Percentiles rank a stretch among this genome's conserved stretches.
These are phyloP conservation scores for Scaptomyza flava DNA, from an alignment of 2,888 invertebrate genomes.

Conservation along the genomic window DNA sequence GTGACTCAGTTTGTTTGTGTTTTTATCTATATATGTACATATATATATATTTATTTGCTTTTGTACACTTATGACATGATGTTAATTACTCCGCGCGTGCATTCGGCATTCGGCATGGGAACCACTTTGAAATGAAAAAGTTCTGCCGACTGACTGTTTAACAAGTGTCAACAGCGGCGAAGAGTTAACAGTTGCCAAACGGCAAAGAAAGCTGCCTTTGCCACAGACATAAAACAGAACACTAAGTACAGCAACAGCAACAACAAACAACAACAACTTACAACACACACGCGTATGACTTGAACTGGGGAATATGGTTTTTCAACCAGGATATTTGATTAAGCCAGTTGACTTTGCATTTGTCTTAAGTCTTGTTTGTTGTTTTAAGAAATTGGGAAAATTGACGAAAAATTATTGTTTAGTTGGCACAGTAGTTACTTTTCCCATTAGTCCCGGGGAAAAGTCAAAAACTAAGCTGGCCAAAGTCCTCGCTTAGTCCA, in stretches of 20 bases:
- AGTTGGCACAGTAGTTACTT: constrained; percentile 58
- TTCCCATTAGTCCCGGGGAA: constrained; percentile 6
- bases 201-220: constrained; percentile 61
- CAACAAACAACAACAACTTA: constrained; percentile 4
- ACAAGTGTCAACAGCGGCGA: constrained; percentile 64
- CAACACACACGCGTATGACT: constrained; percentile 30
- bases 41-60: constrained; percentile 72
- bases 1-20: constrained; percentile 53
- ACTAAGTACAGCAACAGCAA: constrained; percentile 21
- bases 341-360: constrained; percentile 50
- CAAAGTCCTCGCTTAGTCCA: constrained; percentile 15
- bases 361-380: constrained; percentile 32
- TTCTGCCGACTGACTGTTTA: constrained; percentile 75
- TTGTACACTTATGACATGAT: constrained; percentile 79
- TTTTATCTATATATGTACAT: constrained; percentile 64
- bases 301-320: constrained; percentile 18
- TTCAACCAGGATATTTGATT: constrained; percentile 55
- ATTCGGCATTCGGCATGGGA: constrained; percentile 49
- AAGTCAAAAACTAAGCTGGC: constrained; percentile 36
- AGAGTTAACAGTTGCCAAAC: constrained; percentile 57
- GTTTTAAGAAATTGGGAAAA: constrained; percentile 59
- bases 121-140: constrained; percentile 75
- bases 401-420: constrained; percentile 54
- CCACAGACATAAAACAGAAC: constrained; percentile 30
- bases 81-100: constrained; percentile 76